These are phyloP conservation scores for Tonatia bakeri DNA, from an alignment of 2,113 vertebrate genomes.

Conservation along the genomic window DNA sequence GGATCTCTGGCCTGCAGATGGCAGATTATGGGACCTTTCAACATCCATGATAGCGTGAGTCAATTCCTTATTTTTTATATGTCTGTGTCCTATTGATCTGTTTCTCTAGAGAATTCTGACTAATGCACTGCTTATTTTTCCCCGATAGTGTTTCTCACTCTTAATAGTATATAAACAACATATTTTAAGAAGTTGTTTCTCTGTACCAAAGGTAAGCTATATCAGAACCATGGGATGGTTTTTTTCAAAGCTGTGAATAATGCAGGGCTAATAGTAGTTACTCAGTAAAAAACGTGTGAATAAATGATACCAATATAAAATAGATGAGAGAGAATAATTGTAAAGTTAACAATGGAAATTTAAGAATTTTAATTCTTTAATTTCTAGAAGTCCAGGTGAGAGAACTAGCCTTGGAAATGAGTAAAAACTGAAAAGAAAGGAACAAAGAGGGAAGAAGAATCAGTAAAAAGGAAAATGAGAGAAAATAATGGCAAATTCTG, in stretches of 20 bases:
- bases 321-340: neutral
- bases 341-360: neutral
- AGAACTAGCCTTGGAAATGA: neutral
- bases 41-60: neutral
- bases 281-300: neutral
- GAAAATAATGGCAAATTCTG: neutral
- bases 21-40: neutral
- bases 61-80: neutral
- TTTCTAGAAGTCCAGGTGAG: neutral
- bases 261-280: neutral
- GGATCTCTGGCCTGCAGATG: neutral
- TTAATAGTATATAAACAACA: neutral
- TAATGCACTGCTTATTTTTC: neutral
- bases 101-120: neutral
- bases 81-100: neutral
- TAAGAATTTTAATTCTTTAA: neutral
- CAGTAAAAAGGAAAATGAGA: neutral
- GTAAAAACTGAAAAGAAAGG: neutral
- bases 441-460: neutral
- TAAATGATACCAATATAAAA: neutral
- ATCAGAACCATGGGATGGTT: neutral
- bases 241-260: neutral
- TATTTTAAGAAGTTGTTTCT: neutral
- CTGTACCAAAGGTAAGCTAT: neutral
- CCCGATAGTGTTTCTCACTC: neutral